Percentiles rank a stretch among this genome's conserved stretches.
phyloP scores from a whole-genome alignment of 1,140 invertebrate genomes.

The Limonius californicus region DNA sequence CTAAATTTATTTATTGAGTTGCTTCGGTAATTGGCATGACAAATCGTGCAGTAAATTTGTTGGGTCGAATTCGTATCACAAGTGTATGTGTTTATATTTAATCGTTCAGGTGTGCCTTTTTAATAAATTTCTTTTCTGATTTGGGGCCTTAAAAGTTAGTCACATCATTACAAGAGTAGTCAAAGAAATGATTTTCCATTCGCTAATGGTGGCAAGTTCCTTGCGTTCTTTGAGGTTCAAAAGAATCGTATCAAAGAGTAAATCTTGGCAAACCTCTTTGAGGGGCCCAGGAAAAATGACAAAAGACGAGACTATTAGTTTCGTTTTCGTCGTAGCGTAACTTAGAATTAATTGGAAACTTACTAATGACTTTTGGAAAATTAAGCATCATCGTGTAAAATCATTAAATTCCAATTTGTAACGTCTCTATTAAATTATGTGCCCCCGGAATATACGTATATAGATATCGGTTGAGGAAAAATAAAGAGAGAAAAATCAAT shows the following conservation, averaged over 20 bases:
- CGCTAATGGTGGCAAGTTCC: not conserved
- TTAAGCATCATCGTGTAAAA: not conserved
- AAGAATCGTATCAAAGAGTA: slow-evolving; percentile 1
- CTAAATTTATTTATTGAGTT: too few relatives aligned
- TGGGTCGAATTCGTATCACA: too few relatives aligned
- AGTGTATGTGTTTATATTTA: too few relatives aligned
- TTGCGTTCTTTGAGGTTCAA: not conserved
- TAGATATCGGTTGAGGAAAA: slow-evolving; percentile 20
- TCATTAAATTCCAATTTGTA: not conserved
- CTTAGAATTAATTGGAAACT: not conserved
- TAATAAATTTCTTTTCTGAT: not conserved
- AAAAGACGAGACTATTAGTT: not conserved
- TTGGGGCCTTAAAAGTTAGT: not conserved
- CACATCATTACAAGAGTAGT: not conserved
- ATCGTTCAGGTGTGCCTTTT: not conserved
- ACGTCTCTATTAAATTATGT: not conserved
- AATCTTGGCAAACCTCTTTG: slow-evolving; percentile 1
- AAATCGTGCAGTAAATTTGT: too few relatives aligned
- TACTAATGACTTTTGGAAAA: not conserved
- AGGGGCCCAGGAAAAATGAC: not conserved
- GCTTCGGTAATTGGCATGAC: too few relatives aligned
- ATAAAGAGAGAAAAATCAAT: slow-evolving; percentile 26
- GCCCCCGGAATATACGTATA: slow-evolving; percentile 16
- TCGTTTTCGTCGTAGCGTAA: not conserved
- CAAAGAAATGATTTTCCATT: not conserved